Base-by-base conservation (phyloP, 1,140 invertebrate species). In the Drosophila bifasciata region DNA sequence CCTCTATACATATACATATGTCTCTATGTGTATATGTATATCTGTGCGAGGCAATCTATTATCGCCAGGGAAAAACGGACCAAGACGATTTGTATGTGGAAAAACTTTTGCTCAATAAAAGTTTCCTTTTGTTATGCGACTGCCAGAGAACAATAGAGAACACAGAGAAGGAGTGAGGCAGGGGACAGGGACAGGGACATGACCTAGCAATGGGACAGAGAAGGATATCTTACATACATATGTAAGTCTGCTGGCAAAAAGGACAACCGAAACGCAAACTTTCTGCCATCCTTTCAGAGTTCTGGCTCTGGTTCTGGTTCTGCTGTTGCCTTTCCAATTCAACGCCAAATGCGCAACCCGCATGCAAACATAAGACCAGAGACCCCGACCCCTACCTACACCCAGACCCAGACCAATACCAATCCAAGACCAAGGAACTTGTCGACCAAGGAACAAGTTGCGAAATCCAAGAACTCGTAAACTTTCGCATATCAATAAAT, bases 401-500 rank as follows among this genome's bases (percentile, higher is more conserved):
- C 17, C 57, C 51, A 36, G 19, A 51, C 46, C 39, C n/a, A 28
- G 11, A 44, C 23, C 43, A 62, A 46, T 36, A 66, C 45, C 13
- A 60, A 56, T 64, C 50, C 64, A 67, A 55, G 16, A 57, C 45
- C 25, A 51, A 17, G 48, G 59, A n/a, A 1, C 57, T 71, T 46
- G 48, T 41, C 13, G 11, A 36, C 32, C 32, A 36, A 36, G 32
- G 32, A 36, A 36, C 58, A 58, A 77, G 61, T 64, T 77, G 56
- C 75, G 62, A 48, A 64, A 77, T 70, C 67, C 76, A 72, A 60
- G 59, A 79, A 86, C 72, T 80, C 52, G 76, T 64, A 88, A 86
- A 88, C 78, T 86, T 86, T 86, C 66, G 75, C 83, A 86, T 88
- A 88, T 86, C 83, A 86, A 88, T 88, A 88, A 86, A 86, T 83